A percentile compares a stretch with the other conserved stretches of the same genome.
Evolutionary conservation across 1,140 invertebrate species (phyloP).

Genomic region (Cotesia vestalis): DNA sequence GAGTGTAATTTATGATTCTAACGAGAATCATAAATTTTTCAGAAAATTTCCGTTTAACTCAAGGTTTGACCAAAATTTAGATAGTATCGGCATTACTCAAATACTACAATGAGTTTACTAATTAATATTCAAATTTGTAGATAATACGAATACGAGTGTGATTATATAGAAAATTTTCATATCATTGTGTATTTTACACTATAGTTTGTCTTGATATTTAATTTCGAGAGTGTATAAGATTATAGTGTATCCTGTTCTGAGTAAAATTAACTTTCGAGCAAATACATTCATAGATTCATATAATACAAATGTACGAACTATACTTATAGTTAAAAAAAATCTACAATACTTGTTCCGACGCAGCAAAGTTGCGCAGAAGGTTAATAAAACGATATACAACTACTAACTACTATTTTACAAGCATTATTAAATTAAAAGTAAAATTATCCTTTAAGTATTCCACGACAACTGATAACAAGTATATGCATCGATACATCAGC

Average conservation of each 20-base stretch:
- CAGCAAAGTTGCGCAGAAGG: constrained; percentile 22
- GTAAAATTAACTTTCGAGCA: too few relatives aligned
- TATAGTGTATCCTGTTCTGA: not conserved
- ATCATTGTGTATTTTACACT: not conserved
- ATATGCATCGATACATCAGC: not conserved
- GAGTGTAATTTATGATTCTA: too few relatives aligned
- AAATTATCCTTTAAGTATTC: constrained; percentile 51
- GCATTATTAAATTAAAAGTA: not conserved
- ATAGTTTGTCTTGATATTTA: not conserved
- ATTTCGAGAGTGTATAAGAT: constrained; percentile 4
- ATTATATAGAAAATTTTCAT: too few relatives aligned
- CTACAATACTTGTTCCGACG: constrained; percentile 26
- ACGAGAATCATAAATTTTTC: too few relatives aligned
- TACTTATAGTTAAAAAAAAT: constrained; percentile 13
- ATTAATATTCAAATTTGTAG: too few relatives aligned
- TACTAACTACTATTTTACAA: constrained; percentile 12
- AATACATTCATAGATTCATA: too few relatives aligned
- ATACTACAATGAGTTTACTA: too few relatives aligned
- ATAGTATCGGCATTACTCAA: too few relatives aligned
- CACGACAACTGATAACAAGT: constrained; percentile 42
- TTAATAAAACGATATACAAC: not conserved
- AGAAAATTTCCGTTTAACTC: too few relatives aligned
- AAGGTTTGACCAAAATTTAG: too few relatives aligned
- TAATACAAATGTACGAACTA: too few relatives aligned
- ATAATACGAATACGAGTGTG: too few relatives aligned